phyloP scores from a whole-genome alignment of 2,113 vertebrate species.

The Stercorarius parasiticus region DNA sequence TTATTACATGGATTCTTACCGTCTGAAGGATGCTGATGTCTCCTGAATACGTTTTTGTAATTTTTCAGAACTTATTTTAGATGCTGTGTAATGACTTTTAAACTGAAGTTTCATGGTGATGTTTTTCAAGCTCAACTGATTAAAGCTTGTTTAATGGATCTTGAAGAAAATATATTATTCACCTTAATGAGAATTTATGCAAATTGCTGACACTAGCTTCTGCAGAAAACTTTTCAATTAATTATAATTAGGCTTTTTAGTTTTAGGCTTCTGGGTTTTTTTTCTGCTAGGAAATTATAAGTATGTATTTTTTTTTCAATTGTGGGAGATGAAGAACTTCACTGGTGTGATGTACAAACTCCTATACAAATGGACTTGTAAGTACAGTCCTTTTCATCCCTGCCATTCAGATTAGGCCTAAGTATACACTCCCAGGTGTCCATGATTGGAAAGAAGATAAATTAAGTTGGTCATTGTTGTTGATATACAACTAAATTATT shows the following conservation, averaged over 20 bases:
- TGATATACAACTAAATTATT: neutral
- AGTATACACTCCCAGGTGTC: neutral
- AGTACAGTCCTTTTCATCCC: neutral
- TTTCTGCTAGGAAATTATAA: neutral
- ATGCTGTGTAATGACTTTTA: slow-evolving; percentile 38
- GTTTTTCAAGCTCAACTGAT: slow-evolving; percentile 54
- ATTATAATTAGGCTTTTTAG: slow-evolving; percentile 47
- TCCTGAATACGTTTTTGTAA: neutral
- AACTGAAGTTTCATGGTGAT: slow-evolving; percentile 33
- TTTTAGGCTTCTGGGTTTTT: neutral
- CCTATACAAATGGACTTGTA: neutral
- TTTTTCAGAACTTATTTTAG: slow-evolving; percentile 50
- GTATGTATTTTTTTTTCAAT: neutral
- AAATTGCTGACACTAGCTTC: slow-evolving; percentile 50
- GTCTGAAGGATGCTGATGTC: neutral
- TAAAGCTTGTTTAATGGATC: slow-evolving; percentile 47
- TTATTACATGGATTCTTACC: neutral
- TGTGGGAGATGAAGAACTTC: neutral
- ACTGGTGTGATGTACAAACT: neutral
- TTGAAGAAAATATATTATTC: slow-evolving; percentile 58
- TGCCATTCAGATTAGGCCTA: neutral
- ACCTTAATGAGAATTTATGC: slow-evolving; percentile 67
- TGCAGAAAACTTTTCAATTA: slow-evolving; percentile 54
- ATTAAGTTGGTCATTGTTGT: neutral
- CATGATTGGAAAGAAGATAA: neutral